phyloP scores from a whole-genome alignment of 2,113 vertebrate genomes.

The Cyphomyrus discorhynchus region DNA sequence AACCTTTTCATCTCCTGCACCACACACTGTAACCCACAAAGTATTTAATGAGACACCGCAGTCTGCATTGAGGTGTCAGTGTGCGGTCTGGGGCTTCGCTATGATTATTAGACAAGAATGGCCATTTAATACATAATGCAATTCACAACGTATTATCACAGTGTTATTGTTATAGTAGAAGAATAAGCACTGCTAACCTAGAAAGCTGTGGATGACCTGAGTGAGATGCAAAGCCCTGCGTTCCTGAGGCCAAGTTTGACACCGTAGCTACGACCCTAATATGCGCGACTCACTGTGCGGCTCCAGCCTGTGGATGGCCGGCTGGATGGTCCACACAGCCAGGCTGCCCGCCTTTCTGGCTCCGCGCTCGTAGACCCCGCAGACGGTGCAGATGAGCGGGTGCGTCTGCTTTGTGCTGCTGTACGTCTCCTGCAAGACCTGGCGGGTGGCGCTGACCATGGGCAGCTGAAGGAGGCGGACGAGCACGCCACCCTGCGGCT shows the following conservation, averaged over 20 bases:
- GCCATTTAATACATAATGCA: background rate
- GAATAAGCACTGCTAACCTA: background rate
- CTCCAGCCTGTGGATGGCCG: constrained; percentile 62
- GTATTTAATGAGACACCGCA: background rate
- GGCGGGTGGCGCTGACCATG: constrained; percentile 56
- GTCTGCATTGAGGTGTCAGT: background rate
- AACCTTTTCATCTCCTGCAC: background rate
- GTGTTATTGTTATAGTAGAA: background rate
- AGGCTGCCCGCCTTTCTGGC: constrained; percentile 54
- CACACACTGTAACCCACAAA: background rate
- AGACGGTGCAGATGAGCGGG: constrained; percentile 59
- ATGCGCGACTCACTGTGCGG: constrained; percentile 60
- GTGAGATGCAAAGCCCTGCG: background rate
- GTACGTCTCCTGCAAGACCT: constrained; percentile 61
- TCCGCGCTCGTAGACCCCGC: constrained; percentile 58
- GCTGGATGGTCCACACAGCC: constrained; percentile 61
- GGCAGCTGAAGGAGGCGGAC: constrained; percentile 64
- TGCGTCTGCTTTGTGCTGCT: constrained; percentile 63
- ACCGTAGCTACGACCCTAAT: background rate
- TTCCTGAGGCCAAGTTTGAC: background rate
- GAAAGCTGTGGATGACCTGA: background rate
- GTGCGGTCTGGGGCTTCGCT: background rate
- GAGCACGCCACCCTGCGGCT: constrained; percentile 56
- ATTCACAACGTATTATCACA: background rate
- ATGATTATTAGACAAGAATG: background rate